Conservation (phyloP, 2,888 invertebrate species). For the Tetranychus piercei region DNA sequence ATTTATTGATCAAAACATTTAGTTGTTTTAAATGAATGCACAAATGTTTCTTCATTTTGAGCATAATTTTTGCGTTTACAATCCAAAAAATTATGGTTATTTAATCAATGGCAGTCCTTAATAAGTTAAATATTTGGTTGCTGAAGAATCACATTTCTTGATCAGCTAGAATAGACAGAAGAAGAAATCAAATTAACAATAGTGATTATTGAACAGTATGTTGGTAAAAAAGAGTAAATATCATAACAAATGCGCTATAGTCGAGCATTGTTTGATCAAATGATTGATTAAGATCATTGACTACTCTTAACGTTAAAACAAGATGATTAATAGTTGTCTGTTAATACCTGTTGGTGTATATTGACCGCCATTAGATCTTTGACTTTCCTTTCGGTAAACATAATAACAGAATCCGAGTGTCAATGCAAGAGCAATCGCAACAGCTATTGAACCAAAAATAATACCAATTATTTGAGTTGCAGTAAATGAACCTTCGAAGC, state of each 20-base stretch:
- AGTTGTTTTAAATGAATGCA: too few relatives aligned
- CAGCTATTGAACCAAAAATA: neutral
- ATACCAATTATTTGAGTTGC: neutral
- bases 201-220: neutral
- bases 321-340: neutral
- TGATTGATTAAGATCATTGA: neutral
- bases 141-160: neutral
- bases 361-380: neutral
- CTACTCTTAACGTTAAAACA: neutral
- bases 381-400: neutral
- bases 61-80: neutral
- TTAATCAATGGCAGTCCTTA: neutral
- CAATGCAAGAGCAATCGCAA: neutral
- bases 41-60: too few relatives aligned
- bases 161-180: neutral
- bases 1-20: too few relatives aligned
- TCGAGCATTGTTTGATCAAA: neutral
- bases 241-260: neutral
- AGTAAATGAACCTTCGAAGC: neutral
- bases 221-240: neutral
- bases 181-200: neutral
- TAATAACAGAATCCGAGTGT: neutral
- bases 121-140: neutral
- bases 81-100: neutral
- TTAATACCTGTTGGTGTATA: neutral